Base-by-base conservation (phyloP, 92 coral and sea anemone species). In the Desmophyllum pertusum region DNA sequence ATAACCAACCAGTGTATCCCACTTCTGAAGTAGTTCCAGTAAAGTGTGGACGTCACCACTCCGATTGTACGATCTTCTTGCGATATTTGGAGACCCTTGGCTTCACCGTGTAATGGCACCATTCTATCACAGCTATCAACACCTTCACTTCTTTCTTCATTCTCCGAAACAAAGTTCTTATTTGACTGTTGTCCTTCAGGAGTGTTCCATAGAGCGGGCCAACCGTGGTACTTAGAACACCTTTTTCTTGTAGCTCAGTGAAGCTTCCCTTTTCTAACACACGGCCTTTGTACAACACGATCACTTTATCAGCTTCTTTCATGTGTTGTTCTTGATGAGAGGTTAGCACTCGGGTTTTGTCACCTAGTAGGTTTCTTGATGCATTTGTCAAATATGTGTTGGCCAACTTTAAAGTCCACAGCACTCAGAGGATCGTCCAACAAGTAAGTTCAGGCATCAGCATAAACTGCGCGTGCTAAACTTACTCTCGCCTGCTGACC, bases 381-480 rank as follows among this genome's bases (percentile, higher is more conserved):
- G 18, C 79, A 75, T 48, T 46, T 46, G 18, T 46, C 10, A 46
- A 73, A 73, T 40, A 73, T 73, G 14, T 73, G 62, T 31, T 73
- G 77, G 39, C 57, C 38, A 73, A 73, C 77, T 73, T 73, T 73
- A 3, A 73, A 46, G 36, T 73, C 77, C n/a, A 73, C 55, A n/a
- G 62, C 62, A 46, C 77, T 73, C 1, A 73, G 40, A 43, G 77
- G 77, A 14, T 75, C 79, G 37, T 75, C 79, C 41, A 75, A 19
- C 63, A 75, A 33, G 27, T 75, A 75, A 50, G 51, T 5, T 2
- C 51, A 64, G 30, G 31, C 63, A 3, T 75, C 65, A 53, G 30
- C 79, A 10, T 75, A 75, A n/a, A 48, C 79, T 18, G 79, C 79
- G 3, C 79, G 78, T 30, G 78, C 78, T 46, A 74, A 50, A 35